Percentiles rank a stretch among this genome's conserved stretches.
These are phyloP conservation scores for Loripinus fragilis DNA, from an alignment of 2,888 invertebrate species.

Conservation along the genomic window DNA sequence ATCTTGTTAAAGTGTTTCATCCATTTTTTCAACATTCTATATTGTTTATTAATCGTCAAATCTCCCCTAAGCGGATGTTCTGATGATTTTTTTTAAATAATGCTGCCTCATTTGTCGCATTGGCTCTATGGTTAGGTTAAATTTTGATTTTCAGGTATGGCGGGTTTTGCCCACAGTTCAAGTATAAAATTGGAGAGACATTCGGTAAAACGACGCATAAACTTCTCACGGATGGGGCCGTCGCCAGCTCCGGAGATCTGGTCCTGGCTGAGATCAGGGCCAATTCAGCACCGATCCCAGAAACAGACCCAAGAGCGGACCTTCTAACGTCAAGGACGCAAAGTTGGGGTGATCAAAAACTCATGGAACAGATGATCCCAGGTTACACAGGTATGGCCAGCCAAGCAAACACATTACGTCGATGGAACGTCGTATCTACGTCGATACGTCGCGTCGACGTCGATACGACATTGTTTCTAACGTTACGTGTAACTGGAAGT, in stretches of 20 bases:
- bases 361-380: conserved; percentile 75
- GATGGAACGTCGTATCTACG: no score
- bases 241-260: conserved; percentile 74
- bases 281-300: conserved; percentile 40
- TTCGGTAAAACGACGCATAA: conserved; percentile 76
- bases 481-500: no score
- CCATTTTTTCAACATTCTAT: no score
- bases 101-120: no score
- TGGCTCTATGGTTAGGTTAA: no score
- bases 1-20: no score
- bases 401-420: no score
- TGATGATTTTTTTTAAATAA: no score
- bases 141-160: conserved; percentile 78
- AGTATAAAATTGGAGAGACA: conserved; percentile 79
- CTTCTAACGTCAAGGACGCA: conserved; percentile 68
- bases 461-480: no score
- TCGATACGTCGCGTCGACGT: no score
- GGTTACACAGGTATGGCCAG: conserved; percentile 79
- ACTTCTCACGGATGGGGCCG: conserved; percentile 66
- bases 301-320: conserved; percentile 38
- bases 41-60: no score
- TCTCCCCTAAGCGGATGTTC: no score
- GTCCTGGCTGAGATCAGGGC: conserved; percentile 72
- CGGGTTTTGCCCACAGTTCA: conserved; percentile 80
- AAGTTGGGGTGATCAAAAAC: conserved; percentile 78